Percentiles rank a stretch among this genome's conserved stretches.
phyloP scores from a whole-genome alignment of 2,113 vertebrate genomes.

The Corvus cornix region DNA sequence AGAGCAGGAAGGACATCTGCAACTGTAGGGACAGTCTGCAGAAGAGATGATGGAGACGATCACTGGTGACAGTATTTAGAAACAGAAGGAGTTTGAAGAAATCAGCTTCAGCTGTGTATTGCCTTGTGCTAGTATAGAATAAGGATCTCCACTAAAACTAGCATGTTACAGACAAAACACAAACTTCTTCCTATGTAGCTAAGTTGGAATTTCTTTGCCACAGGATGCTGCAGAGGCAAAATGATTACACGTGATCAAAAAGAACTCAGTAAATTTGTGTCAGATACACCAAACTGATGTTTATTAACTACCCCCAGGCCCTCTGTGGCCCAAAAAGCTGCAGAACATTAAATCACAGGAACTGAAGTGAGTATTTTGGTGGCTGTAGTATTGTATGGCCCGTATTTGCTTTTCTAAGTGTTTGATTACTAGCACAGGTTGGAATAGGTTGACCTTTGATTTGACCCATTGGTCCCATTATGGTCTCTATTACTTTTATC shows the following conservation, averaged over 20 bases:
- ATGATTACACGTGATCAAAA: neutral
- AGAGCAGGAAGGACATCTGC: neutral
- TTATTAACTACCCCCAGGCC: neutral
- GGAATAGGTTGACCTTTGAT: neutral
- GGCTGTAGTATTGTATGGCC: neutral
- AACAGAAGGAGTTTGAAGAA: neutral
- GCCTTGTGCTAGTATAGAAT: neutral
- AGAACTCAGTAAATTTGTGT: neutral
- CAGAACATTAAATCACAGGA: neutral
- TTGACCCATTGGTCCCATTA: neutral
- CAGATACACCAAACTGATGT: neutral
- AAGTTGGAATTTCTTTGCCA: neutral
- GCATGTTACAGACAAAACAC: neutral
- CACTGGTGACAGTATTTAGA: neutral
- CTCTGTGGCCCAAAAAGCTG: neutral
- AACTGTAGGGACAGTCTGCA: neutral
- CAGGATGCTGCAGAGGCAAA: neutral
- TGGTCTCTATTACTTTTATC: neutral
- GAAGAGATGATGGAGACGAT: neutral
- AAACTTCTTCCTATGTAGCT: neutral
- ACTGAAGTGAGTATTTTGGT: neutral
- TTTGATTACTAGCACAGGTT: neutral
- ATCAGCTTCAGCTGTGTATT: neutral
- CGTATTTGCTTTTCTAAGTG: neutral
- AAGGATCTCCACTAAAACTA: neutral